Evolutionary conservation across 2,113 vertebrate species (phyloP).

Genomic region (Manacus vitellinus): DNA sequence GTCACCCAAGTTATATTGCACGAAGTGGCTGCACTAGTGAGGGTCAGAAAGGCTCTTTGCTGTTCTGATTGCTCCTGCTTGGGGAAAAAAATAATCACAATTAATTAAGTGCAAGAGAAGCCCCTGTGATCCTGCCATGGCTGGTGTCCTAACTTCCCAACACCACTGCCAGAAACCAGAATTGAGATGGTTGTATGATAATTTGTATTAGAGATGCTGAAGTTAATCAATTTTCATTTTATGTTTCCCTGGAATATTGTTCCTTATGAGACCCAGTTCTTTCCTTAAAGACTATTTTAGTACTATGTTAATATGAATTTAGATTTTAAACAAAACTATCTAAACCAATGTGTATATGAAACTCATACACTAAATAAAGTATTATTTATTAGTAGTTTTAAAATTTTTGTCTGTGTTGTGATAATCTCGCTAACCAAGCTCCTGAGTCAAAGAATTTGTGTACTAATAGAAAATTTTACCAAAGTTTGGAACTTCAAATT

Average conservation of each 20-base stretch:
- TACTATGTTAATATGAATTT: background rate
- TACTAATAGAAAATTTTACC: background rate
- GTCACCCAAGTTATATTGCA: background rate
- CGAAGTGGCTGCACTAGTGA: background rate
- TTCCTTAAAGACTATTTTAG: background rate
- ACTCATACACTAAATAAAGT: background rate
- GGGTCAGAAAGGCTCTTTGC: background rate
- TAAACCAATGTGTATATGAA: background rate
- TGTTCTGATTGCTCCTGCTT: background rate
- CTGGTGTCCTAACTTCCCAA: background rate
- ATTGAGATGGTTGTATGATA: background rate
- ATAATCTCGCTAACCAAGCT: background rate
- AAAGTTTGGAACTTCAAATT: background rate
- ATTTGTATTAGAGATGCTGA: background rate
- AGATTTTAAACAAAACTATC: background rate
- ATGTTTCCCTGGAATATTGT: background rate
- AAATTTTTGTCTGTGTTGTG: background rate
- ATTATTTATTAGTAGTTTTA: background rate
- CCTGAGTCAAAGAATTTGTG: background rate
- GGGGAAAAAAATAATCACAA: background rate
- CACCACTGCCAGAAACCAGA: background rate
- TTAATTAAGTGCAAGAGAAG: background rate
- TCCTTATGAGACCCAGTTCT: background rate
- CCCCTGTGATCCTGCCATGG: no score
- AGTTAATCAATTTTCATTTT: background rate